phyloP scores from a whole-genome alignment of 2,888 invertebrate species.

The Lycaena phlaeas region DNA sequence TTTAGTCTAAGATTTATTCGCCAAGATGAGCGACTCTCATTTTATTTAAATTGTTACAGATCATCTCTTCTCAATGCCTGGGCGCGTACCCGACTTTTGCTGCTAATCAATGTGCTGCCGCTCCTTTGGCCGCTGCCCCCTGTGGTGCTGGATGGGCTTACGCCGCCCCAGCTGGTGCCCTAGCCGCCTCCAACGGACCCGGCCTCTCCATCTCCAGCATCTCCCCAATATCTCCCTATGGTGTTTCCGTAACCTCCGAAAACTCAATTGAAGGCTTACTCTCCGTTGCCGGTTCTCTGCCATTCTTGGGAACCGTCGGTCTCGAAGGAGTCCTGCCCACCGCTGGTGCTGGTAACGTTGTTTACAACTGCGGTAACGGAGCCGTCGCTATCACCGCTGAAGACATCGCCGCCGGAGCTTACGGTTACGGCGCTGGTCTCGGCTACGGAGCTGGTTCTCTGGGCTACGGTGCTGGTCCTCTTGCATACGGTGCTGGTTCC shows the following conservation, averaged over 20 bases:
- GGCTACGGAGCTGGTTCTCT: slow-evolving; percentile 17
- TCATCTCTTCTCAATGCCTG: slow-evolving; percentile 21
- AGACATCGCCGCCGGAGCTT: slow-evolving; percentile 13
- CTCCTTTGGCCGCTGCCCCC: not conserved
- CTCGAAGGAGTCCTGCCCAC: slow-evolving; percentile 24
- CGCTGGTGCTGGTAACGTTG: slow-evolving; percentile 23
- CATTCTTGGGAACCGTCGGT: slow-evolving; percentile 25
- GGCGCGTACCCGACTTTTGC: slow-evolving; percentile 11
- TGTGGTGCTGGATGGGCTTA: not conserved
- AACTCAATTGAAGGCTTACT: slow-evolving; percentile 28
- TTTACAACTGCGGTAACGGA: slow-evolving; percentile 25
- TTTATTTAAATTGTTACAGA: slow-evolving; percentile 18
- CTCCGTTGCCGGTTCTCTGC: slow-evolving; percentile 22
- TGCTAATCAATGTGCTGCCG: slow-evolving; percentile 5
- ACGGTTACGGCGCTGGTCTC: slow-evolving; percentile 16
- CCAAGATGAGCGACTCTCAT: too few relatives aligned
- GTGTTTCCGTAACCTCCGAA: slow-evolving; percentile 24
- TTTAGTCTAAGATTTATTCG: too few relatives aligned
- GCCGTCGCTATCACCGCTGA: slow-evolving; percentile 19
- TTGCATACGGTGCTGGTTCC: slow-evolving; percentile 10
- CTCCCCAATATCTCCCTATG: slow-evolving; percentile 22
- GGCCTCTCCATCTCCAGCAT: slow-evolving; percentile 26
- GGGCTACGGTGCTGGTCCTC: slow-evolving; percentile 13
- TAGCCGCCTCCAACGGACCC: slow-evolving; percentile 18
- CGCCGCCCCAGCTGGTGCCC: slow-evolving; percentile 4